These are phyloP conservation scores for Himalopsyche phryganea DNA, from an alignment of 1,140 invertebrate species.

Conservation along the genomic window DNA sequence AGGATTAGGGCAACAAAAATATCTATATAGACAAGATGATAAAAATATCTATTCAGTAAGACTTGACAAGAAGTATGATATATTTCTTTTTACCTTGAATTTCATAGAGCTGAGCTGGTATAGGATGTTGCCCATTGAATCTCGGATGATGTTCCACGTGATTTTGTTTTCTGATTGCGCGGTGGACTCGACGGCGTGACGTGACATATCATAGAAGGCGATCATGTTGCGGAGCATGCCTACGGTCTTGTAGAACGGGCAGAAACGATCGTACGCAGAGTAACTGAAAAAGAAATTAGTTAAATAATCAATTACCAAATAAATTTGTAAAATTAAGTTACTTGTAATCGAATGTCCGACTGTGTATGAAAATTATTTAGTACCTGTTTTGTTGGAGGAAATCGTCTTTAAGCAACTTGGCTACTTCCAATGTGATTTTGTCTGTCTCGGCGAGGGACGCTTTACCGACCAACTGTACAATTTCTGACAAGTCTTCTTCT, in stretches of 20 bases:
- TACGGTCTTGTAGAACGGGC: conserved; percentile 99
- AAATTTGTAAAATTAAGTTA: not conserved
- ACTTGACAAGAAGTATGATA: too few species aligned
- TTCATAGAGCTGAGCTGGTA: conserved; percentile 99
- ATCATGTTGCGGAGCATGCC: conserved; percentile 99
- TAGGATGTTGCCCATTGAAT: conserved; percentile 93
- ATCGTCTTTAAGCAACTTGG: conserved; percentile 97
- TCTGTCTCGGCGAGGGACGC: conserved; percentile 97
- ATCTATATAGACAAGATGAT: too few species aligned
- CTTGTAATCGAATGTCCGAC: not conserved
- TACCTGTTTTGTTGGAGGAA: conserved; percentile 98
- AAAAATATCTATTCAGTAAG: too few species aligned
- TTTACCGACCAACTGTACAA: conserved; percentile 99
- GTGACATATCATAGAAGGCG: conserved; percentile 95
- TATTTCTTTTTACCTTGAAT: conserved; percentile 99
- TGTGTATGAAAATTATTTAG: too few species aligned
- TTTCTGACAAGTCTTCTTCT: conserved; percentile 99
- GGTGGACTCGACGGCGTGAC: conserved; percentile 95
- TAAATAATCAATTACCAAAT: not conserved
- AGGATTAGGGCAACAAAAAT: too few species aligned
- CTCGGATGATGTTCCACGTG: conserved; percentile 96
- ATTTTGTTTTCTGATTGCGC: conserved; percentile 99
- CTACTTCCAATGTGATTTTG: conserved; percentile 98
- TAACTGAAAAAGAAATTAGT: conserved; percentile 62
- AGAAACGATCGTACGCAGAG: conserved; percentile 95